Evolutionary conservation across 2,888 invertebrate genomes (phyloP).

Genomic region (Caenorhabditis plicata): DNA sequence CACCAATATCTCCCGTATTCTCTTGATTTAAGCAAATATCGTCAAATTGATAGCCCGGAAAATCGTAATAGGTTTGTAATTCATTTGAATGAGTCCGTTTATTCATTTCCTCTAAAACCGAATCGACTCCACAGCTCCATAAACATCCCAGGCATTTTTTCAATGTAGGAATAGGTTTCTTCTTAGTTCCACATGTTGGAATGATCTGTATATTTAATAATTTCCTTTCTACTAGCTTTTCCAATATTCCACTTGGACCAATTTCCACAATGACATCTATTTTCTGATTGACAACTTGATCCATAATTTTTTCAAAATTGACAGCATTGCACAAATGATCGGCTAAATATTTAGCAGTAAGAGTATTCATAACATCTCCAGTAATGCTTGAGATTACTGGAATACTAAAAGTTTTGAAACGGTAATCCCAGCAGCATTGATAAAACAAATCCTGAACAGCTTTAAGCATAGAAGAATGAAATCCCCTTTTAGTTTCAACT

Average conservation of each 20-base stretch:
- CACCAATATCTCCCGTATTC: background rate
- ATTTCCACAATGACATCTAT: conserved; percentile 50
- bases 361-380: conserved; percentile 22
- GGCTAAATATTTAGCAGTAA: conserved; percentile 35
- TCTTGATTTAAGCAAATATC: background rate
- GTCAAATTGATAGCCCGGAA: conserved; percentile 43
- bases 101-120: too few relatives aligned
- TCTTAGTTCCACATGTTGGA: conserved; percentile 33
- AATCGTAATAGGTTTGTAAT: conserved; percentile 4
- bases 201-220: conserved; percentile 22
- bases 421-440: background rate
- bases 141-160: conserved; percentile 29
- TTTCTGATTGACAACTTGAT: conserved; percentile 22
- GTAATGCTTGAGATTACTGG: conserved; percentile 53
- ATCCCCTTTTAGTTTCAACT: conserved; percentile 49
- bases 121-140: conserved; percentile 39
- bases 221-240: conserved; percentile 33
- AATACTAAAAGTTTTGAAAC: conserved; percentile 7
- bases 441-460: conserved; percentile 40
- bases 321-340: conserved; percentile 48
- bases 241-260: conserved; percentile 55
- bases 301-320: conserved; percentile 40
- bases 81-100: background rate
- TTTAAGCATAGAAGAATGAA: conserved; percentile 54
- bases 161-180: conserved; percentile 15